Conservation (phyloP, 2,797 vertebrate genomes). For the Anableps anableps region DNA sequence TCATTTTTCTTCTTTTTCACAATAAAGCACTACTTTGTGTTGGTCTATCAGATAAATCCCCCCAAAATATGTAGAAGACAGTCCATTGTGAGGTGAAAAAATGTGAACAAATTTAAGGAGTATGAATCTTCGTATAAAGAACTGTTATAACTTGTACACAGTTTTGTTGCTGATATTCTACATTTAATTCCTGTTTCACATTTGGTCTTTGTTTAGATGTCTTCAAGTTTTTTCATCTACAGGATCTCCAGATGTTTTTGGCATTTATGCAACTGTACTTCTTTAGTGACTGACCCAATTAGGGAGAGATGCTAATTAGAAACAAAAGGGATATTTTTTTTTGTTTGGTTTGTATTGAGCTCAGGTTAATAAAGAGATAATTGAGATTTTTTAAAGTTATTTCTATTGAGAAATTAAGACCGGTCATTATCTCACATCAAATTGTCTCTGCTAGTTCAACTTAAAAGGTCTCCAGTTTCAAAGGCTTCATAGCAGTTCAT, state of each 20-base stretch:
- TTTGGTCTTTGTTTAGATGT: constrained; percentile 21
- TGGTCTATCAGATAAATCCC: too few species aligned
- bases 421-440: background rate
- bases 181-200: constrained; percentile 6
- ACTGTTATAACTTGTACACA: too few species aligned
- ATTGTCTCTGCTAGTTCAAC: background rate
- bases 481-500: background rate
- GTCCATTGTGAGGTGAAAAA: too few species aligned
- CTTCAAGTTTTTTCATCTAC: background rate
- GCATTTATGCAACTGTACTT: background rate
- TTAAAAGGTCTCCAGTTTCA: background rate
- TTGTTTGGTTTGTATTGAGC: background rate
- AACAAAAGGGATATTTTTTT: background rate
- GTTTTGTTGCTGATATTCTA: too few species aligned
- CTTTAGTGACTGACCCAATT: background rate
- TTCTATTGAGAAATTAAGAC: too few species aligned
- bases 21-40: too few species aligned
- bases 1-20: too few species aligned
- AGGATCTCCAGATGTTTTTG: background rate
- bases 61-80: too few species aligned
- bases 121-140: too few species aligned
- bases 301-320: background rate
- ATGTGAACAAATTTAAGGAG: too few species aligned
- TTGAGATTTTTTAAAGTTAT: too few species aligned
- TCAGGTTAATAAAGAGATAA: too few species aligned